phyloP scores from a whole-genome alignment of 2,113 vertebrate species.

The Nycticebus coucang region DNA sequence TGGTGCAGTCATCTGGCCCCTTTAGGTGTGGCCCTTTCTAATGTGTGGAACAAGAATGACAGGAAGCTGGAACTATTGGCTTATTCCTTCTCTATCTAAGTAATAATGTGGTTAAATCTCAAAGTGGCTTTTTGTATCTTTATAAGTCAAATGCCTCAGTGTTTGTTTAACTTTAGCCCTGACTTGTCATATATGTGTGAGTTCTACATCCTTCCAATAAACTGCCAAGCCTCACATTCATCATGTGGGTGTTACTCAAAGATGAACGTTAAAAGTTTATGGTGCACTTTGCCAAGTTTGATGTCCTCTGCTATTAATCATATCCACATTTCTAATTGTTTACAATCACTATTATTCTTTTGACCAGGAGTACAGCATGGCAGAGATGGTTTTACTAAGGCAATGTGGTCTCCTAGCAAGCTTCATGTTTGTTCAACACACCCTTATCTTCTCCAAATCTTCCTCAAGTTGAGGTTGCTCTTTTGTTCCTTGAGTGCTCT shows the following conservation, averaged over 20 bases:
- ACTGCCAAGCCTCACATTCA: neutral
- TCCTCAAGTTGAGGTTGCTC: neutral
- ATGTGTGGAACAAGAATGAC: neutral
- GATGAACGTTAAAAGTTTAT: neutral
- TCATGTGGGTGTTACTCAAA: neutral
- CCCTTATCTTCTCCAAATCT: neutral
- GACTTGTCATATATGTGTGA: neutral
- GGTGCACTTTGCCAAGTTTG: neutral
- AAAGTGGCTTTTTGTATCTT: neutral
- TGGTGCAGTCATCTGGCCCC: accelerated
- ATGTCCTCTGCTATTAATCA: neutral
- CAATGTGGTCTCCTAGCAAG: neutral
- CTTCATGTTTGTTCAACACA: neutral
- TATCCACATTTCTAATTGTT: conserved; percentile 1
- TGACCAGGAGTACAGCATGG: neutral
- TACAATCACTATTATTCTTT: neutral
- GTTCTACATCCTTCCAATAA: neutral
- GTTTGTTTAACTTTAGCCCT: neutral
- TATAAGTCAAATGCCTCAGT: neutral
- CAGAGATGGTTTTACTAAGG: neutral
- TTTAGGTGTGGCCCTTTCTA: neutral
- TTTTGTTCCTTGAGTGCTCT: neutral
- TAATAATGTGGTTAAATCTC: neutral
- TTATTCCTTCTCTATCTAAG: neutral
- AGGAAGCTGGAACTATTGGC: neutral